Percentiles rank a stretch among this genome's conserved stretches.
These are phyloP conservation scores for Narcine bancroftii DNA, from an alignment of 2,113 vertebrate species.

Conservation along the genomic window DNA sequence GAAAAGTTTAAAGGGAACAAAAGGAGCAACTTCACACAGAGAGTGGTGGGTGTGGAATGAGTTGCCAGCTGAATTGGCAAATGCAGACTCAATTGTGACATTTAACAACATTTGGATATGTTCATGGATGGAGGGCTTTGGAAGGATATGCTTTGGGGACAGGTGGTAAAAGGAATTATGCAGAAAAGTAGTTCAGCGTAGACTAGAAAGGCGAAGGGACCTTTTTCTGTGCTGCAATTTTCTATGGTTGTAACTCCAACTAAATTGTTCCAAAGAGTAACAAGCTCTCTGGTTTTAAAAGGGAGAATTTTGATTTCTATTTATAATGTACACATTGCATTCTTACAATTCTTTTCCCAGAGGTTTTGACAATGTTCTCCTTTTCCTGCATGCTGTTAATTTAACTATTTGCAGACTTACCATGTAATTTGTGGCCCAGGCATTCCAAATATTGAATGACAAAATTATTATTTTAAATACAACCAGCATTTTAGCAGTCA, in stretches of 20 bases:
- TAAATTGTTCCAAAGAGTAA: neutral
- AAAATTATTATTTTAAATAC: constrained; percentile 20
- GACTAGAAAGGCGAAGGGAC: no score
- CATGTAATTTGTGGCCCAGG: neutral
- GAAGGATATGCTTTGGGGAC: no score
- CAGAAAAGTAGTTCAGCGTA: no score
- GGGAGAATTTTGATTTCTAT: neutral
- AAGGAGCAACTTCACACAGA: no score
- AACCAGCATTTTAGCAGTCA: constrained; percentile 16
- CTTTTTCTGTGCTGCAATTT: no score
- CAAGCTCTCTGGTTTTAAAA: neutral
- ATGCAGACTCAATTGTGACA: no score
- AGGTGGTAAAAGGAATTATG: no score
- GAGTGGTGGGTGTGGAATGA: no score
- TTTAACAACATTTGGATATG: neutral
- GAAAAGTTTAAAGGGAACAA: no score
- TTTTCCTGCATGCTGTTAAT: neutral
- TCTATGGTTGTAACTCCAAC: no score
- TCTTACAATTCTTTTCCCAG: constrained; percentile 16
- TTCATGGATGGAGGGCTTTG: no score
- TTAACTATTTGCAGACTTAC: constrained; percentile 6
- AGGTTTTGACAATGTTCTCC: neutral
- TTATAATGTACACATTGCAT: neutral
- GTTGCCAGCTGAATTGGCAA: no score
- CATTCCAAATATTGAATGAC: constrained; percentile 2